phyloP scores from a whole-genome alignment of 1,140 invertebrate genomes.

The Drosophila watanabei region DNA sequence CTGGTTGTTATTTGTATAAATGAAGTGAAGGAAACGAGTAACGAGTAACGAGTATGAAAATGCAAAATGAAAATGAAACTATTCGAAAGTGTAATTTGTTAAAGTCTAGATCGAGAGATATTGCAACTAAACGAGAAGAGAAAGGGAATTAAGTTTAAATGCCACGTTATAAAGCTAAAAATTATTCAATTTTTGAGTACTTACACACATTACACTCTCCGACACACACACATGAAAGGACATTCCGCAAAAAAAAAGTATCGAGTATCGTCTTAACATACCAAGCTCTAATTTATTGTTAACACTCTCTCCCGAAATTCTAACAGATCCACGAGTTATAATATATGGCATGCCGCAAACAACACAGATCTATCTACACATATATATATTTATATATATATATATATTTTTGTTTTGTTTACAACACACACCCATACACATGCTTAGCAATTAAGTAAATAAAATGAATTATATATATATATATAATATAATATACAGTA shows the following conservation, averaged over 20 bases:
- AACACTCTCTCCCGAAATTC: constrained; percentile 19
- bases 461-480: constrained; percentile 71
- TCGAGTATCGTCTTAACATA: constrained; percentile 51
- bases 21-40: constrained; percentile 37
- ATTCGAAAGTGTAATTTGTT: constrained; percentile 52
- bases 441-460: constrained; percentile 70
- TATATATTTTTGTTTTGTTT: constrained; percentile 43
- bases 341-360: constrained; percentile 5
- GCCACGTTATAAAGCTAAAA: constrained; percentile 38
- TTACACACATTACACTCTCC: constrained; percentile 40
- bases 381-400: constrained; percentile 21
- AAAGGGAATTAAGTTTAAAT: constrained; percentile 37
- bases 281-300: constrained; percentile 56
- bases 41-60: constrained; percentile 11
- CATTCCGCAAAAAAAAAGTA: constrained; percentile 58
- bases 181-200: constrained; percentile 57
- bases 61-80: not conserved
- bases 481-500: constrained; percentile 53
- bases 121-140: constrained; percentile 39
- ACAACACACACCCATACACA: constrained; percentile 55
- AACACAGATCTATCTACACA: constrained; percentile 17
- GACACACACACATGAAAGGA: constrained; percentile 39
- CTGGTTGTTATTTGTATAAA: constrained; percentile 62
- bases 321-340: constrained; percentile 3
- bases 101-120: constrained; percentile 24